Percentiles rank a stretch among this genome's conserved stretches.
Conservation (phyloP, 2,888 invertebrate species). For the Emmelina monodactyla region DNA sequence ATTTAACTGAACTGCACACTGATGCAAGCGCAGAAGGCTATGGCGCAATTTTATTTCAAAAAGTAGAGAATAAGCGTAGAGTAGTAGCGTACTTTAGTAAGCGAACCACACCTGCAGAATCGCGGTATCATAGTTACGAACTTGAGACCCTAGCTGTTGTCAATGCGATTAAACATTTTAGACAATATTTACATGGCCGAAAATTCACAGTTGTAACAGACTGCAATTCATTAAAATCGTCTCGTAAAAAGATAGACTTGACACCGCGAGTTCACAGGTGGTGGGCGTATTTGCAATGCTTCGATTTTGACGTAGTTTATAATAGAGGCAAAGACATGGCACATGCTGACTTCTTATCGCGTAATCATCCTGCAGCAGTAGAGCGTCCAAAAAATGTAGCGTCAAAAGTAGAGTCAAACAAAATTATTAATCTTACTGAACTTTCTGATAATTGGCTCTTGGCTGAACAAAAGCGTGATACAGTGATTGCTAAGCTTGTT, state of each 20-base stretch:
- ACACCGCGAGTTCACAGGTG: conserved; percentile 17
- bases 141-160: conserved; percentile 16
- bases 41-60: conserved; percentile 11
- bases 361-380: background rate
- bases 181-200: conserved; percentile 12
- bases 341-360: conserved; percentile 2
- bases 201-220: conserved; percentile 14
- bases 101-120: conserved; percentile 5
- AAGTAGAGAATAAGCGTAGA: background rate
- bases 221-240: conserved; percentile 15
- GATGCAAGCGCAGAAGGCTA: conserved; percentile 11
- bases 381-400: too few species aligned
- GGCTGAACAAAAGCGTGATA: too few species aligned
- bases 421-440: background rate
- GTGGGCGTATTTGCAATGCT: too few species aligned
- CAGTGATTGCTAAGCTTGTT: too few species aligned
- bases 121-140: conserved; percentile 8
- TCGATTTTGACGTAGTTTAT: too few species aligned
- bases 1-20: conserved; percentile 9
- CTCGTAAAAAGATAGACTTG: too few species aligned
- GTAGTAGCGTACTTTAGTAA: conserved; percentile 8
- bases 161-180: conserved; percentile 13
- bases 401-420: too few species aligned
- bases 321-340: background rate
- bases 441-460: background rate